These are phyloP conservation scores for Leptura quadrifasciata DNA, from an alignment of 2,888 invertebrate species.

Conservation along the genomic window DNA sequence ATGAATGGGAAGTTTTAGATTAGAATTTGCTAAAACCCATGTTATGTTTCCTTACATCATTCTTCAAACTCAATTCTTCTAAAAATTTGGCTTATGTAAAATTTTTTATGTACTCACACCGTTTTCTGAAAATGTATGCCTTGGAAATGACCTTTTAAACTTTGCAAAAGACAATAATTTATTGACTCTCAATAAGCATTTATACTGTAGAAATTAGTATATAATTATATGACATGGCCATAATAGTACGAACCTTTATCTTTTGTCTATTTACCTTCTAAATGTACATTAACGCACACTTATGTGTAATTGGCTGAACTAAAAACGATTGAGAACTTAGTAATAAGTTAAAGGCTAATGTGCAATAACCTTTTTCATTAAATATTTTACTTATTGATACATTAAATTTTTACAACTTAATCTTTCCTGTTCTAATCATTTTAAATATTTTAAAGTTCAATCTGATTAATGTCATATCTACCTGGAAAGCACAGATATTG, in stretches of 20 bases:
- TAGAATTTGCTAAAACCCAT: too few relatives aligned
- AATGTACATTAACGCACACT: neutral
- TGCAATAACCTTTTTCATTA: neutral
- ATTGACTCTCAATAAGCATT: neutral
- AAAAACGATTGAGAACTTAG: neutral
- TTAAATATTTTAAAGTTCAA: too few relatives aligned
- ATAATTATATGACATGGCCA: neutral
- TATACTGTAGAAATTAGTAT: neutral
- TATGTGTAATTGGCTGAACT: neutral
- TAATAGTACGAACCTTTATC: neutral
- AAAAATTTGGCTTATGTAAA: too few relatives aligned
- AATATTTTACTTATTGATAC: neutral
- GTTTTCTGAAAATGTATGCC: neutral
- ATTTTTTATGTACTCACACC: too few relatives aligned
- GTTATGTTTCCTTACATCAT: too few relatives aligned
- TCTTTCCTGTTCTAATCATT: too few relatives aligned
- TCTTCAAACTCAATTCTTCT: too few relatives aligned
- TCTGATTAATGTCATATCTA: too few relatives aligned
- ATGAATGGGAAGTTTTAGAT: too few relatives aligned
- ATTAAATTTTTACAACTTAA: neutral
- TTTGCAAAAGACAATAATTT: neutral
- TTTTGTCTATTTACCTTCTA: neutral
- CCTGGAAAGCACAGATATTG: neutral
- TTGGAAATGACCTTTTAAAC: neutral
- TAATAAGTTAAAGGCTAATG: neutral